phyloP scores from a whole-genome alignment of 2,113 vertebrate species.

The Myiagra hebetior region DNA sequence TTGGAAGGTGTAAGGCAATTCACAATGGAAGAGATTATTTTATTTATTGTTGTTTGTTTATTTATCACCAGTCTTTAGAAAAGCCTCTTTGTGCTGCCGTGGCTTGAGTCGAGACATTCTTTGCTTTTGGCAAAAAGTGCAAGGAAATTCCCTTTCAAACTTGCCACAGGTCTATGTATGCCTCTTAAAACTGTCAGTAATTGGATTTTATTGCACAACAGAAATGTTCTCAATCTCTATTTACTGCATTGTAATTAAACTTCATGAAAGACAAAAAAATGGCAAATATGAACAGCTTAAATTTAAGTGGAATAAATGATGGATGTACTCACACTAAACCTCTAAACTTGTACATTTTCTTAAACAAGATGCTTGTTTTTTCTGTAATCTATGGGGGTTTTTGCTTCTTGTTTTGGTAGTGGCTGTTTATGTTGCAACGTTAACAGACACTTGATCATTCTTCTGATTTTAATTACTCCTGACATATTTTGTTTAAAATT shows the following conservation, averaged over 20 bases:
- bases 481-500: slow-evolving; percentile 59
- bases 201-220: background rate
- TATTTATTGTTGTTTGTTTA: background rate
- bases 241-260: background rate
- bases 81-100: background rate
- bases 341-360: background rate
- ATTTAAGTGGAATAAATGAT: background rate
- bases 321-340: background rate
- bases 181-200: background rate
- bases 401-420: slow-evolving; percentile 12
- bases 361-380: background rate
- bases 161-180: background rate
- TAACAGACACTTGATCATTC: slow-evolving; percentile 16
- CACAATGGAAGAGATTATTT: background rate
- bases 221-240: background rate
- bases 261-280: background rate
- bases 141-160: background rate
- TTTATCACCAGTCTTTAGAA: background rate
- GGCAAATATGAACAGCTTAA: background rate
- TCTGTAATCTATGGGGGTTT: background rate
- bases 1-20: background rate
- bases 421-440: slow-evolving; percentile 3
- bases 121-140: background rate
- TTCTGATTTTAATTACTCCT: slow-evolving; percentile 53
- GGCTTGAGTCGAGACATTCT: background rate